phyloP scores from a whole-genome alignment of 2,113 vertebrate species.

The Microtus oregoni region DNA sequence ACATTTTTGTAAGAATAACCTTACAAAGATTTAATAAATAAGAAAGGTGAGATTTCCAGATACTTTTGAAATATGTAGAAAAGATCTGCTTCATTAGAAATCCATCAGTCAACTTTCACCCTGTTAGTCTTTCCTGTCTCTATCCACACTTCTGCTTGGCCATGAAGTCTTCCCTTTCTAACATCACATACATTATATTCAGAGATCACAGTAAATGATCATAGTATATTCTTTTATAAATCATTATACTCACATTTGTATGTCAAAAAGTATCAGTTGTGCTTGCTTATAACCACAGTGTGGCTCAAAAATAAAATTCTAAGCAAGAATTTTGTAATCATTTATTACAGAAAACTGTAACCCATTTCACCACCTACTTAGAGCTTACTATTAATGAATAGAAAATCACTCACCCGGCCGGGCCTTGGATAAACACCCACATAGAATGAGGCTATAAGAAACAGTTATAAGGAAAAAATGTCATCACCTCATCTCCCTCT shows the following conservation, averaged over 20 bases:
- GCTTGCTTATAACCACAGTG: not conserved
- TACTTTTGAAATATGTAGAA: not conserved
- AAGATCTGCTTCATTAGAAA: not conserved
- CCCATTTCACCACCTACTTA: not conserved
- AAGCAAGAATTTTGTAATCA: too few species aligned
- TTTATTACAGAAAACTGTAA: too few species aligned
- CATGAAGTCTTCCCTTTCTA: not conserved
- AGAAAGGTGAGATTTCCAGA: not conserved
- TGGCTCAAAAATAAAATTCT: not conserved
- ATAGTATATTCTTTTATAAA: not conserved
- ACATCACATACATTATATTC: not conserved
- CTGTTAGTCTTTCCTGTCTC: not conserved
- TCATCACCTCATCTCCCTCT: too few species aligned
- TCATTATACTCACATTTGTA: too few species aligned
- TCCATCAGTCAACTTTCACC: not conserved
- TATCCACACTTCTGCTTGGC: not conserved
- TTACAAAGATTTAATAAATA: too few species aligned
- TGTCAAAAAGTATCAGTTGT: not conserved
- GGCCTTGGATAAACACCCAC: too few species aligned
- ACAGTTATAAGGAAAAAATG: not conserved
- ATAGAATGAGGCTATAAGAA: not conserved
- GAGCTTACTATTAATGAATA: not conserved
- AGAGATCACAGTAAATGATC: not conserved
- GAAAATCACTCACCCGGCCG: not conserved
- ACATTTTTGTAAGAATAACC: too few species aligned